Percentiles rank a stretch among this genome's conserved stretches.
phyloP scores from a whole-genome alignment of 1,140 invertebrate genomes.

The Solenopsis fugax region DNA sequence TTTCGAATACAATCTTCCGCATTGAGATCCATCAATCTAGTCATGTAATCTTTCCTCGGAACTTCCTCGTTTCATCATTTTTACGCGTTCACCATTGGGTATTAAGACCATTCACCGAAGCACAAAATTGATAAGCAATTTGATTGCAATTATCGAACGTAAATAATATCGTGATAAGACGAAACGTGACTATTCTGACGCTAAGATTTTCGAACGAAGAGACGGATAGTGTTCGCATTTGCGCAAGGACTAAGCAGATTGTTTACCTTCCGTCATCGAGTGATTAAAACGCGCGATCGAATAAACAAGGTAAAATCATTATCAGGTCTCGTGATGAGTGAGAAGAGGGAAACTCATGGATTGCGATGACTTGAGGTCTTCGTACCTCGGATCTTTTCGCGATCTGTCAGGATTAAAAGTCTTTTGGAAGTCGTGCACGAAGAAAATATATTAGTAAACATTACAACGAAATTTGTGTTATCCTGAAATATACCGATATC shows the following conservation, averaged over 20 bases:
- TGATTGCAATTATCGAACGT: not conserved
- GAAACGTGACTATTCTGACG: not conserved
- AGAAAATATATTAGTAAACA: not conserved
- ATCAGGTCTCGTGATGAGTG: too few species aligned
- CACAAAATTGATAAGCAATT: constrained; percentile 34
- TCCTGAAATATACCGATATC: not conserved
- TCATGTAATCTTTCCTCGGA: not conserved
- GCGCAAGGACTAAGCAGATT: not conserved
- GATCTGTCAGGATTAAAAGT: not conserved
- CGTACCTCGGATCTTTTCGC: not conserved
- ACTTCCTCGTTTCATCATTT: not conserved
- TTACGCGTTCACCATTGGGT: not conserved
- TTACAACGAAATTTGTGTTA: not conserved
- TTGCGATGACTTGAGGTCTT: not conserved
- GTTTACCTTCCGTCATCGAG: not conserved
- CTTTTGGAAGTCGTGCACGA: not conserved
- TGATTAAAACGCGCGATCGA: not conserved
- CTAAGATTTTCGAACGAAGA: constrained; percentile 9
- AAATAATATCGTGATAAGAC: constrained; percentile 13
- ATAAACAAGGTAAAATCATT: constrained; percentile 13
- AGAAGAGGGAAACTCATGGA: not conserved
- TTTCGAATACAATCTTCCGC: not conserved
- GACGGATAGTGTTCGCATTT: not conserved
- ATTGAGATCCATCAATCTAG: not conserved
- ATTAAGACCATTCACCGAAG: not conserved